phyloP scores from a whole-genome alignment of 2,113 vertebrate species.

The Ramphastos sulfuratus region DNA sequence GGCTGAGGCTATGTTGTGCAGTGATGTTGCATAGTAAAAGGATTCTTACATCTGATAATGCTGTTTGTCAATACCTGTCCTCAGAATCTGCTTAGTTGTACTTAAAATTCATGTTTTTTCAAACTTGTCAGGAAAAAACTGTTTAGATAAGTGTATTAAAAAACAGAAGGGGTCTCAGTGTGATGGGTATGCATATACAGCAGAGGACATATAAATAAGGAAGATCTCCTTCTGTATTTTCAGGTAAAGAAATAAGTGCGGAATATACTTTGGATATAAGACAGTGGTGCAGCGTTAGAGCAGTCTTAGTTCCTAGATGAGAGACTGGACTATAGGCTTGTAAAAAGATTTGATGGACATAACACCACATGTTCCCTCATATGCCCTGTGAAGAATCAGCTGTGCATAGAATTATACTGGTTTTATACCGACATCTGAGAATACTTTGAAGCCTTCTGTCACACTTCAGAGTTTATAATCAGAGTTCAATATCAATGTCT shows the following conservation, averaged over 20 bases:
- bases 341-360: background rate
- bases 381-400: background rate
- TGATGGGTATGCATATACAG: background rate
- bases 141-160: background rate
- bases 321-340: background rate
- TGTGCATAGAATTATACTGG: background rate
- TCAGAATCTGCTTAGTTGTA: background rate
- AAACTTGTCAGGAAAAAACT: background rate
- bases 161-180: rapidly evolving
- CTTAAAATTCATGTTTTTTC: background rate
- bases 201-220: background rate
- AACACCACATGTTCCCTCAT: background rate
- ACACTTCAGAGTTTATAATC: background rate
- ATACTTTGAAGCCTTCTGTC: background rate
- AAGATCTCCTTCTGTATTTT: background rate
- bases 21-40: background rate
- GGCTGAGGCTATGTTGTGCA: background rate
- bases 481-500: background rate
- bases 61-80: rapidly evolving
- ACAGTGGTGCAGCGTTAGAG: background rate
- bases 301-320: background rate
- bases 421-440: background rate
- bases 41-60: background rate
- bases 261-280: background rate
- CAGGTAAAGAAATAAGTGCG: background rate